Evolutionary conservation across 2,888 invertebrate genomes (phyloP).

Genomic region (Venusia cambrica): DNA sequence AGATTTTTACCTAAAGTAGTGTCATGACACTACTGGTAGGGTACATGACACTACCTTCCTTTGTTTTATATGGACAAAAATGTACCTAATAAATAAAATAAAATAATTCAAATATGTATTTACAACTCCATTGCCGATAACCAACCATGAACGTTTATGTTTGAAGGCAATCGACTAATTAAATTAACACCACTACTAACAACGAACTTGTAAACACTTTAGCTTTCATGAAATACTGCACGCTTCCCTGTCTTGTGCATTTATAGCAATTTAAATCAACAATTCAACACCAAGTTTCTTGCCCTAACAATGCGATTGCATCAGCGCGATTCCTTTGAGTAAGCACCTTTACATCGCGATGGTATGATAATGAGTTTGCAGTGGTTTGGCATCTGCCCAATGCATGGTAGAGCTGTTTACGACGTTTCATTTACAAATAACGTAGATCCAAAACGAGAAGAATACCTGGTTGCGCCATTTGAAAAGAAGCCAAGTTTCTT

Average conservation of each 20-base stretch:
- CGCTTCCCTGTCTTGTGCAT: constrained; percentile 12
- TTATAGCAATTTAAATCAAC: constrained; percentile 18
- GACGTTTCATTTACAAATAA: constrained; percentile 26
- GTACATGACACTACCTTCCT: no score
- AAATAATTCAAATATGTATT: no score
- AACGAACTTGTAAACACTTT: constrained; percentile 8
- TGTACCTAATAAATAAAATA: no score
- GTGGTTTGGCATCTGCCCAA: constrained; percentile 34
- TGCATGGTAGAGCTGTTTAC: constrained; percentile 31
- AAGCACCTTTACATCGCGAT: constrained; percentile 21
- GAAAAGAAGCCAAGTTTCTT: constrained; percentile 35
- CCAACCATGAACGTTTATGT: no score
- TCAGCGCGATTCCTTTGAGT: constrained; percentile 23
- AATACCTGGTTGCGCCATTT: constrained; percentile 29
- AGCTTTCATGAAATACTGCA: constrained; percentile 9
- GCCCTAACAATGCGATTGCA: constrained; percentile 16
- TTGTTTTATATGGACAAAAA: no score
- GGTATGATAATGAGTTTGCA: constrained; percentile 29
- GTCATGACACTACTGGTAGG: no score
- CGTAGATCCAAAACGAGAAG: constrained; percentile 27
- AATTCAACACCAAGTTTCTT: constrained; percentile 17
- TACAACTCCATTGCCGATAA: no score
- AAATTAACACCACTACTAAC: not conserved
- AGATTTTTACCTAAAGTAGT: no score
- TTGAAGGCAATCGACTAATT: constrained; percentile 11